A percentile compares a stretch with the other conserved stretches of the same genome.
Evolutionary conservation across 2,113 vertebrate genomes (phyloP).

Genomic region (Saccopteryx leptura): DNA sequence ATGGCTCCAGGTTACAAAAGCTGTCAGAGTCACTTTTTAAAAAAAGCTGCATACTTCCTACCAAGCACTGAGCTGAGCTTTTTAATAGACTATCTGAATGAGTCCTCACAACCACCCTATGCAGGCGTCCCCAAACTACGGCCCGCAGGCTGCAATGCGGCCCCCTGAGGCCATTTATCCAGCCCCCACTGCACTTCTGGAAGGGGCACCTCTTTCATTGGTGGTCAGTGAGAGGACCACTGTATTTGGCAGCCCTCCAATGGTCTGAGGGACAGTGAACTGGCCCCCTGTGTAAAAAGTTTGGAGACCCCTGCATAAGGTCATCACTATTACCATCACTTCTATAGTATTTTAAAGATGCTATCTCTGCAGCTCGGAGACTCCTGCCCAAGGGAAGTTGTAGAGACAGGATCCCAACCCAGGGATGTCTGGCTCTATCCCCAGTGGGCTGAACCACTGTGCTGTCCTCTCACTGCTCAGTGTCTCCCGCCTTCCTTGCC

Average conservation of each 20-base stretch:
- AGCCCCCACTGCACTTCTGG: too few species aligned
- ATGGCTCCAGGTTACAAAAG: neutral
- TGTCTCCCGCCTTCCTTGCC: too few species aligned
- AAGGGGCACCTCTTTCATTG: too few species aligned
- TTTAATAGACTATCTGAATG: neutral
- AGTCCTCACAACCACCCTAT: neutral
- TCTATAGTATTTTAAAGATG: neutral
- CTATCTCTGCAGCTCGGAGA: neutral
- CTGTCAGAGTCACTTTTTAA: neutral
- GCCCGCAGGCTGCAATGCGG: too few species aligned
- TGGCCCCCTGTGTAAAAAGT: too few species aligned
- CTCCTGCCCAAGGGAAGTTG: neutral
- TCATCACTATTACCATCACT: fast-evolving
- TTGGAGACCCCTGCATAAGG: too few species aligned
- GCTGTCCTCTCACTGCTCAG: fast-evolving
- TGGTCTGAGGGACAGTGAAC: too few species aligned
- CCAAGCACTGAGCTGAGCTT: neutral
- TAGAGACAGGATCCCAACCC: neutral
- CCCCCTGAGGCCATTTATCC: too few species aligned
- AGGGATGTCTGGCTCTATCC: fast-evolving
- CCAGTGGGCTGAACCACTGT: fast-evolving
- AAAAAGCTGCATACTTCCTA: neutral
- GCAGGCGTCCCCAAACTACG: too few species aligned
- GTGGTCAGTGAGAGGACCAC: too few species aligned
- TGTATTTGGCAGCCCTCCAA: too few species aligned